Conservation (phyloP, 2,113 vertebrate species). For the Garra rufa region DNA sequence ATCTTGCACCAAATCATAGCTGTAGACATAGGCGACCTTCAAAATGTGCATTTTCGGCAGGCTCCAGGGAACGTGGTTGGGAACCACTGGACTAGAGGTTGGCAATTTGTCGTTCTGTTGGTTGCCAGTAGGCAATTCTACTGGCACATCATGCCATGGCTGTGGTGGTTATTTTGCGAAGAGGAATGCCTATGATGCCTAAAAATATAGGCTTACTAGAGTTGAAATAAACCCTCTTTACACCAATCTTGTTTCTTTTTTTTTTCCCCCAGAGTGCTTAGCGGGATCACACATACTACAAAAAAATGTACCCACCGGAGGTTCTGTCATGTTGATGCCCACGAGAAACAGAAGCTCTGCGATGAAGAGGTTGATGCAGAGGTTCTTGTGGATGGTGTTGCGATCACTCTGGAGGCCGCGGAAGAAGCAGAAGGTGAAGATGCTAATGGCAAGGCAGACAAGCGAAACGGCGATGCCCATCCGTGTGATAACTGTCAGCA, state of each 20-base stretch:
- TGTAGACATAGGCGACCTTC: too few relatives aligned
- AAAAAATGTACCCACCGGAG: conserved; percentile 76
- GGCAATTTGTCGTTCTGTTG: neutral
- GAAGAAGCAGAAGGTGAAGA: conserved; percentile 99
- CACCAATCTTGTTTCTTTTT: neutral
- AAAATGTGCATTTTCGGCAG: too few relatives aligned
- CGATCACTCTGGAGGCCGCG: conserved; percentile 95
- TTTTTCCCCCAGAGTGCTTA: neutral
- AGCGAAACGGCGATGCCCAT: conserved; percentile 97
- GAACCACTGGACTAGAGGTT: neutral
- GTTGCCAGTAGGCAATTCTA: neutral
- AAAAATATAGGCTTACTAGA: neutral
- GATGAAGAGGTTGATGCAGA: conserved; percentile 97
- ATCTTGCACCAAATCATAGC: too few relatives aligned
- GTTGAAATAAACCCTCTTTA: neutral
- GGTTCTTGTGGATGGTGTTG: conserved; percentile 99
- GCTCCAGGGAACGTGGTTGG: too few relatives aligned
- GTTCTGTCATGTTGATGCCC: conserved; percentile 96
- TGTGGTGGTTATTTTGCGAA: neutral
- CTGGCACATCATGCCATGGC: neutral
- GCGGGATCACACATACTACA: too few relatives aligned
- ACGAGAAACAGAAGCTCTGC: conserved; percentile 96
- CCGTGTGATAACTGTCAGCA: conserved; percentile 94
- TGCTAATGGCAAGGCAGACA: conserved; percentile 96
- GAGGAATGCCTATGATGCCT: neutral